phyloP scores from a whole-genome alignment of 2,888 invertebrate species.

The Temnothorax unifasciatus region DNA sequence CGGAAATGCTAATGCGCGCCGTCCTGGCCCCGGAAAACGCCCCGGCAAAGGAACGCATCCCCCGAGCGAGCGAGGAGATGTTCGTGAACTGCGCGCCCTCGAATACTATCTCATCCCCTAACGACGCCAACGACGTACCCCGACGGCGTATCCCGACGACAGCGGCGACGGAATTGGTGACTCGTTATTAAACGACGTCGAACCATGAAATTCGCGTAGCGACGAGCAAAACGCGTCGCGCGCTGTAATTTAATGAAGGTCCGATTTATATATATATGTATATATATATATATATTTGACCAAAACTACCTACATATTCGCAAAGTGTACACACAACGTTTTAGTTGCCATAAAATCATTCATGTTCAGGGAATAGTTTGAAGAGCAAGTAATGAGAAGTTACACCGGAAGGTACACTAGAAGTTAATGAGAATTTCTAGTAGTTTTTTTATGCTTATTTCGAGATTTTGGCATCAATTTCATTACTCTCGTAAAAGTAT shows the following conservation, averaged over 20 bases:
- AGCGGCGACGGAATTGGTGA: conserved; percentile 38
- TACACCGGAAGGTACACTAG: neutral
- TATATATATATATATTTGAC: neutral
- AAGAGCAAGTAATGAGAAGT: neutral
- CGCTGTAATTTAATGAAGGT: conserved; percentile 36
- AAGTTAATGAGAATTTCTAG: neutral
- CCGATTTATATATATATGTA: neutral
- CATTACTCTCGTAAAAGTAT: neutral
- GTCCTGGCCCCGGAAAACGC: conserved; percentile 71
- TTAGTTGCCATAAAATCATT: neutral
- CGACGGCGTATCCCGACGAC: conserved; percentile 13
- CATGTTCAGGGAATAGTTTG: neutral
- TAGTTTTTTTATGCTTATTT: neutral
- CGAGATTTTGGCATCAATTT: neutral
- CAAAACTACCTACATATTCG: conserved; percentile 14
- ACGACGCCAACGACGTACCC: conserved; percentile 31
- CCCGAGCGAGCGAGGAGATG: conserved; percentile 55
- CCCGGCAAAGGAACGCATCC: conserved; percentile 66
- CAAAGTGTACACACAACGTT: conserved; percentile 8
- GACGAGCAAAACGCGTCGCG: conserved; percentile 17
- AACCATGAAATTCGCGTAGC: conserved; percentile 46
- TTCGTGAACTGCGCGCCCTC: conserved; percentile 44
- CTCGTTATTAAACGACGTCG: conserved; percentile 51
- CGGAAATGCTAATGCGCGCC: conserved; percentile 80
- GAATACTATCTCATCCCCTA: conserved; percentile 45